These are phyloP conservation scores for Periphyllus acericola DNA, from an alignment of 2,888 invertebrate genomes.

Conservation along the genomic window DNA sequence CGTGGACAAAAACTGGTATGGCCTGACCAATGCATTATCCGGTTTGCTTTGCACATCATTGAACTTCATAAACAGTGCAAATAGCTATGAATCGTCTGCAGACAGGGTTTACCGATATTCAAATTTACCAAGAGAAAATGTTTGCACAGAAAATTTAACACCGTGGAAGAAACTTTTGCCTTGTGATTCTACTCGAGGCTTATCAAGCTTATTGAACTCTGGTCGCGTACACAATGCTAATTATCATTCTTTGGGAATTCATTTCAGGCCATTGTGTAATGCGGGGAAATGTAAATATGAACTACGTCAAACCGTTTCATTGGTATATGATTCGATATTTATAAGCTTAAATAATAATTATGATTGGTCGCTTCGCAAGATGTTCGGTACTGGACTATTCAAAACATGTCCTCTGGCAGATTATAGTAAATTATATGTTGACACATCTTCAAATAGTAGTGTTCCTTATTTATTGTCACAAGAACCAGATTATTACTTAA, in stretches of 20 bases:
- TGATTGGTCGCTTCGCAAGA: slow-evolving; percentile 86
- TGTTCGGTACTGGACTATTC: slow-evolving; percentile 87
- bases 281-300: slow-evolving; percentile 75
- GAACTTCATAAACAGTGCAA: slow-evolving; percentile 88
- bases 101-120: slow-evolving; percentile 78
- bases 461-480: slow-evolving; percentile 42
- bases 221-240: slow-evolving; percentile 91
- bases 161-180: slow-evolving; percentile 98
- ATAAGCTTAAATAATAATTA: slow-evolving; percentile 68
- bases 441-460: slow-evolving; percentile 72
- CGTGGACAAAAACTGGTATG: slow-evolving; percentile 87
- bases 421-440: slow-evolving; percentile 83
- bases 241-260: slow-evolving; percentile 89
- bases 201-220: slow-evolving; percentile 88
- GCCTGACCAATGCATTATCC: slow-evolving; percentile 88
- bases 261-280: slow-evolving; percentile 81
- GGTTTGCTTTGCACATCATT: slow-evolving; percentile 96
- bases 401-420: slow-evolving; percentile 84
- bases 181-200: slow-evolving; percentile 89
- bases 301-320: slow-evolving; percentile 84
- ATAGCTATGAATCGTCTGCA: slow-evolving; percentile 80
- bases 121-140: slow-evolving; percentile 93
- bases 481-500: slow-evolving; percentile 46
- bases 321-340: slow-evolving; percentile 82
- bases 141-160: slow-evolving; percentile 98